Evolutionary conservation across 2,888 invertebrate species (phyloP).

Genomic region (Gastrophysa polygoni): DNA sequence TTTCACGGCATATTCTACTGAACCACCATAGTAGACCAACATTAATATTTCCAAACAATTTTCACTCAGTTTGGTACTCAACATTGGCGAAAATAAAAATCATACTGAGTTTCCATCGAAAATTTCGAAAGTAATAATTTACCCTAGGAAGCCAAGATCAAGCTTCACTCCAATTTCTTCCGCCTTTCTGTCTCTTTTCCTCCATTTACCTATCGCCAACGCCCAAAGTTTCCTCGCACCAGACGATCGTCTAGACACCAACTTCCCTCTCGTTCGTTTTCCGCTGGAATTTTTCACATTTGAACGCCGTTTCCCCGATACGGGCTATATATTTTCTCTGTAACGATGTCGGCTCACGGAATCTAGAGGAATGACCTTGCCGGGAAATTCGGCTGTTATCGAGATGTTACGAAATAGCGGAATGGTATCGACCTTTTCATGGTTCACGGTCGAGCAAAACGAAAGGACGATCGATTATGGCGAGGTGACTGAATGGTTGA

Average conservation of each 20-base stretch:
- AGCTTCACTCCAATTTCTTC: no score
- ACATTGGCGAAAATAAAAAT: no score
- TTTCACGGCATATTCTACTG: no score
- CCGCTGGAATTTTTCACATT: conserved; percentile 4
- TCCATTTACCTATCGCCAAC: neutral
- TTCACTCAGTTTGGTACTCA: no score
- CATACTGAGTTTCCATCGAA: no score
- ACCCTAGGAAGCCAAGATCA: no score
- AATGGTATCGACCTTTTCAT: neutral
- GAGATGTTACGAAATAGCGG: neutral
- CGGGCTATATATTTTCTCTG: neutral
- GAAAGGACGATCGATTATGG: neutral
- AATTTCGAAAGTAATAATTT: no score
- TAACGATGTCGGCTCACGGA: neutral
- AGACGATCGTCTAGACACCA: conserved; percentile 19
- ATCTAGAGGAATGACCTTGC: neutral
- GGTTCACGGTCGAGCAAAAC: neutral
- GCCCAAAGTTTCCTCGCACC: no score
- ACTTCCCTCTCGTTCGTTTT: conserved; percentile 4
- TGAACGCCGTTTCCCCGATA: neutral
- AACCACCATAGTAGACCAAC: no score
- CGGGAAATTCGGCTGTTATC: neutral
- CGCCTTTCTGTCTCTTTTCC: no score
- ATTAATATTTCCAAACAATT: no score
- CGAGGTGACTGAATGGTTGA: neutral